These are phyloP conservation scores for Oncorhynchus mykiss DNA, from an alignment of 2,113 vertebrate genomes.

Conservation along the genomic window DNA sequence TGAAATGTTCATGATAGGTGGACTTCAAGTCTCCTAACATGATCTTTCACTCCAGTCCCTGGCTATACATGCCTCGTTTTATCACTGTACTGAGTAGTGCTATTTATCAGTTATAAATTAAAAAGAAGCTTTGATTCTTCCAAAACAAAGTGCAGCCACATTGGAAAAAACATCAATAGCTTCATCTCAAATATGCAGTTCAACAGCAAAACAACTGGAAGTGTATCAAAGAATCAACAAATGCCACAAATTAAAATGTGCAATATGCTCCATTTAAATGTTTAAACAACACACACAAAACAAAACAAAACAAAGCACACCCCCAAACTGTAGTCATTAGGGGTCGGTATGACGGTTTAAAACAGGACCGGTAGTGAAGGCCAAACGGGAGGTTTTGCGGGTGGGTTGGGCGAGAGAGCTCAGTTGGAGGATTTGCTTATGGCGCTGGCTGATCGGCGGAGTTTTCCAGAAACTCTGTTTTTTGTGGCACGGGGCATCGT, in stretches of 20 bases:
- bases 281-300: constrained; percentile 39
- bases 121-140: constrained; percentile 28
- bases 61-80: neutral
- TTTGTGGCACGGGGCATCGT: constrained; percentile 68
- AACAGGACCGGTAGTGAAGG: too few species aligned
- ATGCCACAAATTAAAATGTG: constrained; percentile 55
- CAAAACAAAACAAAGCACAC: constrained; percentile 6
- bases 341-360: constrained; percentile 29
- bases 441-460: constrained; percentile 70
- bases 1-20: neutral
- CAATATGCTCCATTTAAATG: constrained; percentile 58
- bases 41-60: neutral
- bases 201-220: constrained; percentile 42
- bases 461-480: constrained; percentile 73
- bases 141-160: constrained; percentile 24
- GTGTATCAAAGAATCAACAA: constrained; percentile 48
- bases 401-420: constrained; percentile 34
- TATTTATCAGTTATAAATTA: constrained; percentile 26
- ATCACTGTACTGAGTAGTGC: neutral
- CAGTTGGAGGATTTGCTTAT: constrained; percentile 79
- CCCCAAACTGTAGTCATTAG: constrained; percentile 44
- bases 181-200: constrained; percentile 34
- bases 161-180: constrained; percentile 47
- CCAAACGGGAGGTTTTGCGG: neutral
- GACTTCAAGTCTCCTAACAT: constrained; percentile 23